Percentiles rank a stretch among this genome's conserved stretches.
Evolutionary conservation across 2,797 vertebrate species (phyloP).

Genomic region (Onychomys arenicola): DNA sequence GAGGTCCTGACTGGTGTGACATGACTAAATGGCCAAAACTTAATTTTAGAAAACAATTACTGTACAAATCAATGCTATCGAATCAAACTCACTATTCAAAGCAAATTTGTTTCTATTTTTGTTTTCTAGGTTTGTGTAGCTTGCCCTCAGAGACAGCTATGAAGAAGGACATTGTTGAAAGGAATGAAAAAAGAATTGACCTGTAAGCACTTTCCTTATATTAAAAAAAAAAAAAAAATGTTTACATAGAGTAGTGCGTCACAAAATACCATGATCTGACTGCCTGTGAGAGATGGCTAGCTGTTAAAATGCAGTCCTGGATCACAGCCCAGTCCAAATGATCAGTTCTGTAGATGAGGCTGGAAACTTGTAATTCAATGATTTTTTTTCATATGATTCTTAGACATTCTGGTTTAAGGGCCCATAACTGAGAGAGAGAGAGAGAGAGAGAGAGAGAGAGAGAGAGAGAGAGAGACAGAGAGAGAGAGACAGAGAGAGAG

Average conservation of each 20-base stretch:
- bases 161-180: conserved; percentile 85
- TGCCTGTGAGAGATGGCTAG: not conserved
- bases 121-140: conserved; percentile 82
- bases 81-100: conserved; percentile 19
- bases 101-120: not conserved
- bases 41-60: not conserved
- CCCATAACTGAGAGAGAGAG: not conserved
- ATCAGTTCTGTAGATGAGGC: not conserved
- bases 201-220: conserved; percentile 69
- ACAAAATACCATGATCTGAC: not conserved
- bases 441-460: no score
- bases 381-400: not conserved
- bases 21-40: not conserved
- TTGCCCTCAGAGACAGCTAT: conserved; percentile 86
- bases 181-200: conserved; percentile 80
- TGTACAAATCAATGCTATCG: not conserved
- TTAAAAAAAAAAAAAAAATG: not conserved
- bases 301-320: not conserved
- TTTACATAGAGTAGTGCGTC: not conserved
- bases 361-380: not conserved
- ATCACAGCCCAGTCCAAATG: not conserved
- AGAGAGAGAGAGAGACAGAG: no score
- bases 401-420: not conserved
- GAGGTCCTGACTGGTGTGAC: not conserved
- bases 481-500: no score